Evolutionary conservation across 1,140 invertebrate genomes (phyloP), one percentile per base, ranked within the genome.

Genomic region (Nasonia giraulti): DNA sequence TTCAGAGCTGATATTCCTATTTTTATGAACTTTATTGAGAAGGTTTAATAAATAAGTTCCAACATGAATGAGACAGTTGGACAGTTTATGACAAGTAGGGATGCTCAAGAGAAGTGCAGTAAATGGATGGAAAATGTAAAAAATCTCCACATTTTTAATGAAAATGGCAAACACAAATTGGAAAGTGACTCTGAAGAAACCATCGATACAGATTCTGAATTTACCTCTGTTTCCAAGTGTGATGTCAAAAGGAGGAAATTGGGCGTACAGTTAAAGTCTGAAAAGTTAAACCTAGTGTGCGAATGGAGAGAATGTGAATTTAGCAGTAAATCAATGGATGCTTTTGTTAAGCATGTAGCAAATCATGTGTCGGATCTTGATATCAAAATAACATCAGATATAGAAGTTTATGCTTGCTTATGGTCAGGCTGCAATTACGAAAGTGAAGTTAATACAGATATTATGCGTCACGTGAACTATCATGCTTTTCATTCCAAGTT

Each of bases 401-500:
- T 66, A 0, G 93, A 91, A 73, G 90, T 93, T 68, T 95, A 95
- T 86, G 88, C 90, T 12, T 97, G 96, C 88, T 88, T 92, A 8
- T 97, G 96, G 96, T 93, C 94, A 79, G 91, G 94, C 11, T 97
- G 96, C 89, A 90, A 91, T 0, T 96, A 95, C 87, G 90, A 93
- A 74, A 94, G 94, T 20, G 50, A 87, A 14, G 91, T 94, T 83
- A 90, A 91, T n/a, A 89, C 93, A 4, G 94, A 96, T 81, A 94
- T 96, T 80, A 91, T 94, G 8, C 92, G 96, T 0, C 97, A 98
- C 89, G 90, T 97, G 0, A 96, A 96, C 90, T 97, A 96, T 87
- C 97, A 97, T 91, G 94, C 96, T 2, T 97, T 96, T 90, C 96
- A 97, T 87, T 94, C 95, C 0, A 95, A 95, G 86, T 90, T 97